A percentile compares a stretch with the other conserved stretches of the same genome.
Evolutionary conservation across 2,888 invertebrate genomes (phyloP).

Genomic region (Spilosoma lubricipeda): DNA sequence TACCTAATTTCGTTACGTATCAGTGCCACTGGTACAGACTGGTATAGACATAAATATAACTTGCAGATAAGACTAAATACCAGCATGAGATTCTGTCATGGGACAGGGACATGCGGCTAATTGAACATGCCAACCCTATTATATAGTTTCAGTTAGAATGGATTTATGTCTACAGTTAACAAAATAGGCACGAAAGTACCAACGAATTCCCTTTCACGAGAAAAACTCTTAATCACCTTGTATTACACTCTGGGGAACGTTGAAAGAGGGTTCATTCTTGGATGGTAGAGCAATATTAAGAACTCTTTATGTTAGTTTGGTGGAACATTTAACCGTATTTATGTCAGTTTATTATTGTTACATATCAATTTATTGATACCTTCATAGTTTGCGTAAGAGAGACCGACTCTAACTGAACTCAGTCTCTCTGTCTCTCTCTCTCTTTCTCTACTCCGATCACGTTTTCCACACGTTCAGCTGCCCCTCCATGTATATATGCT

Average conservation of each 20-base stretch:
- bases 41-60: not conserved
- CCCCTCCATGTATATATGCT: too few relatives aligned
- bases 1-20: not conserved
- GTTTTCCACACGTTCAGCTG: too few relatives aligned
- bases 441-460: too few relatives aligned
- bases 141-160: not conserved
- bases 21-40: not conserved
- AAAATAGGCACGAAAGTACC: constrained; percentile 6
- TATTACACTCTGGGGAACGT: constrained; percentile 18
- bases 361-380: too few relatives aligned
- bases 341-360: not conserved
- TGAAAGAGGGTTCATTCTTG: constrained; percentile 9
- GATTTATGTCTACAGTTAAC: constrained; percentile 9
- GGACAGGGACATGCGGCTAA: not conserved
- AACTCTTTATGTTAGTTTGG: constrained; percentile 2
- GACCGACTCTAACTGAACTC: too few relatives aligned
- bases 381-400: too few relatives aligned
- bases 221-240: constrained; percentile 18
- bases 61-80: not conserved
- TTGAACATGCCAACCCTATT: not conserved
- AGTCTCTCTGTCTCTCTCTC: too few relatives aligned
- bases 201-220: constrained; percentile 4
- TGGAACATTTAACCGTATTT: not conserved
- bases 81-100: not conserved
- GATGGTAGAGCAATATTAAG: not conserved